Base-by-base conservation (phyloP, 1,140 invertebrate genomes). In the Paralvinella palmiformis region DNA sequence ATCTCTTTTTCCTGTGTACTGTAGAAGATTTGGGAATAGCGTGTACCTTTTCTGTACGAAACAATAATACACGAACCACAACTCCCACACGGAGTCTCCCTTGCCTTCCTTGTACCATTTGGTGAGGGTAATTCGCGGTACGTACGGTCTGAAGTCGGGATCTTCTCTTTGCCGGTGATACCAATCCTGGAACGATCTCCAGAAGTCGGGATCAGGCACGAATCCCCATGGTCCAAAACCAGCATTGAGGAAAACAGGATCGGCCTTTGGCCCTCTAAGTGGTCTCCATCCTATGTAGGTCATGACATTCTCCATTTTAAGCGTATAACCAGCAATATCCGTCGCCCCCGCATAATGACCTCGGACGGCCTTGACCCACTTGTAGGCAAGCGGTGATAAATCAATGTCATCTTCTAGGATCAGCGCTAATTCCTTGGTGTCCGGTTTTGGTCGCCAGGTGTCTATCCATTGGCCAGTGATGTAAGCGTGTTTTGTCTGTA, bases 361-460 rank as follows among this genome's bases (percentile, higher is more conserved):
- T n/a, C n/a, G n/a, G n/a, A n/a, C n/a, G n/a, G n/a, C n/a, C 63
- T 71, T 71, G 20, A 77, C 41, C 66, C 70, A 77, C 7, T 59
- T 44, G 50, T 73, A 75, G 41, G 73, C 72, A 52, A 69, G 68
- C 37, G 63, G 68, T 4, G 73, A 75, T 7, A 75, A 68, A 6
- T 68, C 69, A 6, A 75, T 29, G 58, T 75, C 75, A 63, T 77
- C 75, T 61, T 77, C 75, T 10, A 77, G 32, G 15, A 77, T 69
- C 2, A 77, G 55, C 27, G 67, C 75, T 13, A 77, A 71, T 68
- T 77, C 75, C 17, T 69, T 66, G 1, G 56, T 61, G 24, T 69
- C 60, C 10, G 62, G 44, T 13, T 35, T 37, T 1, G 68, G 67
- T 24, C 69, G 59, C 75, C 75, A 77, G 0, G 73, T 72, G 17